A percentile compares a stretch with the other conserved stretches of the same genome.
Evolutionary conservation across 2,888 invertebrate genomes (phyloP).

Genomic region (Hedya salicella): DNA sequence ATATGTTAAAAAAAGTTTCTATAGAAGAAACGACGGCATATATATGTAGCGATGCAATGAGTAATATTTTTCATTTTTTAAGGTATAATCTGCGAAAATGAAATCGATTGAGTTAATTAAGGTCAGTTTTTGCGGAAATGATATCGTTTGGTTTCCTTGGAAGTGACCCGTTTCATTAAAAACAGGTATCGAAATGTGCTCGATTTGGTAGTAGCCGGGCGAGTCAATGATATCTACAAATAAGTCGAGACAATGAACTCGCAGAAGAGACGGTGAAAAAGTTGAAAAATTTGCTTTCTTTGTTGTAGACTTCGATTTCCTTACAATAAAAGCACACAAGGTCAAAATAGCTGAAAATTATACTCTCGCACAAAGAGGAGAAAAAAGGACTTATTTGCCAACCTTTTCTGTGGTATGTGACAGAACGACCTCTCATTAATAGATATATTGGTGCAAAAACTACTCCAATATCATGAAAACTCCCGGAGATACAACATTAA

Average conservation of each 20-base stretch:
- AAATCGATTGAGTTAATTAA: conserved; percentile 48
- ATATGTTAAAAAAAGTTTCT: too few relatives aligned
- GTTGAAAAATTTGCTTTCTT: not conserved
- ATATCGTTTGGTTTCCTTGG: conserved; percentile 25
- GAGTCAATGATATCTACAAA: conserved; percentile 21
- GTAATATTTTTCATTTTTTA: not conserved
- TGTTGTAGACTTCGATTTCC: not conserved
- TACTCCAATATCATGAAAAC: too few relatives aligned
- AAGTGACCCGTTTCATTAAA: conserved; percentile 24
- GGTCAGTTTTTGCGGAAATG: conserved; percentile 31
- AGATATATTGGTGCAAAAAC: too few relatives aligned
- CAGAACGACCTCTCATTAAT: too few relatives aligned
- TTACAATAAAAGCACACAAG: not conserved
- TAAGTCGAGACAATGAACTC: conserved; percentile 5
- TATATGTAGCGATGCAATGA: too few relatives aligned
- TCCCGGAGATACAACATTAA: too few relatives aligned
- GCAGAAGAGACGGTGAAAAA: conserved; percentile 2
- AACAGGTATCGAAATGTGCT: conserved; percentile 10
- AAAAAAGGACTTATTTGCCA: too few relatives aligned
- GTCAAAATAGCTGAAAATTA: too few relatives aligned
- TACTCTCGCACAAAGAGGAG: too few relatives aligned
- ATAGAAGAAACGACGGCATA: too few relatives aligned
- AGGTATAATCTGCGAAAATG: conserved; percentile 34
- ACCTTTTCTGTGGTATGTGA: too few relatives aligned
- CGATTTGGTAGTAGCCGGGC: conserved; percentile 11